Conservation (phyloP, 2,113 vertebrate genomes). For the Ptilorrhoa leucosticta region DNA sequence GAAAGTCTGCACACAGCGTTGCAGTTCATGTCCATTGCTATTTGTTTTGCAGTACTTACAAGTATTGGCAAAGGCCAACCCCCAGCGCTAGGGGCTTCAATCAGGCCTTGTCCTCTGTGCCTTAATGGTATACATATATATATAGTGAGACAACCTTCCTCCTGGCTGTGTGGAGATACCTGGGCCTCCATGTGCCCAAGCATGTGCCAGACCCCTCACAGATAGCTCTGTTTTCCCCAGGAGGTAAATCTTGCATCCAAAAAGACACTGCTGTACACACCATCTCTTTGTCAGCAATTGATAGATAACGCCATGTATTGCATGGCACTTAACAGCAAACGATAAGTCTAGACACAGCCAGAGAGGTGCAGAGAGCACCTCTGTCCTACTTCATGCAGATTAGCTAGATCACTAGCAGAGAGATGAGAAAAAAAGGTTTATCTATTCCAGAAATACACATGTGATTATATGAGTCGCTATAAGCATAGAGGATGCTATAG, state of each 20-base stretch:
- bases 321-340: not conserved
- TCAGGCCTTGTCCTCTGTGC: not conserved
- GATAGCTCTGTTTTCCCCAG: not conserved
- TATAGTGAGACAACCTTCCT: not conserved
- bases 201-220: not conserved
- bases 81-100: accelerated
- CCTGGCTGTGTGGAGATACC: not conserved
- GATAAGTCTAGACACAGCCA: not conserved
- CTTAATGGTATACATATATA: not conserved
- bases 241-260: not conserved
- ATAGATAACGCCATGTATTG: accelerated
- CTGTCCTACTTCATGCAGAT: not conserved
- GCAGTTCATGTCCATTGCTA: not conserved
- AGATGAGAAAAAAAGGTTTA: not conserved
- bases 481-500: not conserved
- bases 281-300: not conserved
- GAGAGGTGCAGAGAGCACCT: not conserved
- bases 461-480: not conserved
- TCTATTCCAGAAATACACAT: not conserved
- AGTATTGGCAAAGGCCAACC: not conserved
- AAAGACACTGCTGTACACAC: not conserved
- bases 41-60: not conserved
- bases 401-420: not conserved
- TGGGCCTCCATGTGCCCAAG: not conserved
- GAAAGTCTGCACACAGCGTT: not conserved